phyloP scores from a whole-genome alignment of 2,113 vertebrate species.

The Thryonomys swinderianus region DNA sequence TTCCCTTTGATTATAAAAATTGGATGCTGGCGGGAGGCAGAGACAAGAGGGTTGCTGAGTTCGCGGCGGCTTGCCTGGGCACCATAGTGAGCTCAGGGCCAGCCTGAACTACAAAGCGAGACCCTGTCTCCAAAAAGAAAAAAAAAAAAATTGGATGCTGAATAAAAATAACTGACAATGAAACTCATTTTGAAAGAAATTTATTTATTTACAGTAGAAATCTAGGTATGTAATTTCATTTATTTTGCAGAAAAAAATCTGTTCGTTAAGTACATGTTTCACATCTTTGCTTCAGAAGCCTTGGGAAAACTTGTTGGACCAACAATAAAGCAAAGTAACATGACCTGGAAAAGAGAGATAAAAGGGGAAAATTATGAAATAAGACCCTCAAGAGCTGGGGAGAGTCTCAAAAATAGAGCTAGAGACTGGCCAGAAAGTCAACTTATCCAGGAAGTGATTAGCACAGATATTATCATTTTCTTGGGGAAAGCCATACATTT shows the following conservation, averaged over 20 bases:
- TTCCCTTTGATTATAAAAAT: background rate
- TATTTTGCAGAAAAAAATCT: background rate
- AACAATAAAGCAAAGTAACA: background rate
- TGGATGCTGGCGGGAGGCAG: no score
- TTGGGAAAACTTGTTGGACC: background rate
- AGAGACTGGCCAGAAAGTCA: constrained; percentile 19
- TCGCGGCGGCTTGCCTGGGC: no score
- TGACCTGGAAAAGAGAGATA: background rate
- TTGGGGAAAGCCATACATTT: constrained; percentile 2
- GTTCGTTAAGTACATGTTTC: background rate
- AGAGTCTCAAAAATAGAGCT: constrained; percentile 15
- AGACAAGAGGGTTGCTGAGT: no score
- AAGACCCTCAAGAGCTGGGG: background rate
- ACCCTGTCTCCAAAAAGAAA: no score
- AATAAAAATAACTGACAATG: background rate
- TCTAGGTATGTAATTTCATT: background rate
- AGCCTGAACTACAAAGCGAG: no score
- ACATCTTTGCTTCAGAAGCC: background rate
- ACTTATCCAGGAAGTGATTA: constrained; percentile 30
- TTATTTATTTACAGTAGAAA: background rate
- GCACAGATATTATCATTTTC: constrained; percentile 51
- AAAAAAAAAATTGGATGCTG: background rate
- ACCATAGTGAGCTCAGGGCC: no score
- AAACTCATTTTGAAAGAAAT: background rate
- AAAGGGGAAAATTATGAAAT: constrained; percentile 42